Evolutionary conservation across 2,797 vertebrate species (phyloP).

Genomic region (Pseudochirops cupreus): DNA sequence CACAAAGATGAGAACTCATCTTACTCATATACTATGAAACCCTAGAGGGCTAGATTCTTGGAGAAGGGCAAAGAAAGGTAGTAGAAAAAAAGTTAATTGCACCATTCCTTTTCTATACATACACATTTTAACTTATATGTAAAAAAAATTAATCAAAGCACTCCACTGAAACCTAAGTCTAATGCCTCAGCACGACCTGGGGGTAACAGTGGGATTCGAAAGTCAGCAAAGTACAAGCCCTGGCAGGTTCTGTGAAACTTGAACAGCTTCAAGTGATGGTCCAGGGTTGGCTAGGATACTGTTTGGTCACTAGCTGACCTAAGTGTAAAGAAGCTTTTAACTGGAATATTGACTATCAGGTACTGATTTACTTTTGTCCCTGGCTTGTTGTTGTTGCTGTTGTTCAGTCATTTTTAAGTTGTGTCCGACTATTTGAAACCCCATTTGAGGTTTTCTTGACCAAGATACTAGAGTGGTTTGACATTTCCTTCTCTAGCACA

Average conservation of each 20-base stretch:
- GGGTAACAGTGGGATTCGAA: background rate
- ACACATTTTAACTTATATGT: background rate
- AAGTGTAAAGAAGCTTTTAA: background rate
- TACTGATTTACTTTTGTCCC: background rate
- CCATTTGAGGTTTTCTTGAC: background rate
- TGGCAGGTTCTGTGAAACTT: background rate
- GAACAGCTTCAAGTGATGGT: background rate
- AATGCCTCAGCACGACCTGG: background rate
- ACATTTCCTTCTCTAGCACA: background rate
- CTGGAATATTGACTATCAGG: background rate
- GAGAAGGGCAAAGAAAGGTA: background rate
- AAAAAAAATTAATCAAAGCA: background rate
- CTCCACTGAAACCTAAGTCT: background rate
- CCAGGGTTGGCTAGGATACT: background rate
- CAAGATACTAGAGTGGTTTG: background rate
- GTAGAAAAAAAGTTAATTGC: background rate
- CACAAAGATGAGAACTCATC: background rate
- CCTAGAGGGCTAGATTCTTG: background rate
- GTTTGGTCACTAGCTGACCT: background rate
- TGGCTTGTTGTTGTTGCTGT: background rate
- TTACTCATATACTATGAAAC: no score
- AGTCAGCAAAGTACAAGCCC: background rate
- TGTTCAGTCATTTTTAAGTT: background rate
- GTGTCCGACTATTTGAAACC: background rate
- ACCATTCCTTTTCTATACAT: background rate